phyloP scores from a whole-genome alignment of 1,140 invertebrate species.

The Rhagoletis zephyria region DNA sequence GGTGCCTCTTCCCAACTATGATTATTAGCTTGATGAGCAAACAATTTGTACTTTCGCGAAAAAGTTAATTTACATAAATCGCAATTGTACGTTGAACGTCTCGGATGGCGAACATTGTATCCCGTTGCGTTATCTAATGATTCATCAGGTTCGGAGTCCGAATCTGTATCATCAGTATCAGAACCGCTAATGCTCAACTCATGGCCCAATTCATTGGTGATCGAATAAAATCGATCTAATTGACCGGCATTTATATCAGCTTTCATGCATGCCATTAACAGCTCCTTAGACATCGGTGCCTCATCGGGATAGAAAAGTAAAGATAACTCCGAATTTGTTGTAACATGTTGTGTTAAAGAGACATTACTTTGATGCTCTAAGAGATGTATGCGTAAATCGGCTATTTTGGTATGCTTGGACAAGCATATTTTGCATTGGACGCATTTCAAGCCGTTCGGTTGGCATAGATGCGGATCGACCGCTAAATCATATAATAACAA shows the following conservation, averaged over 20 bases:
- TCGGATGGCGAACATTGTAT: background rate
- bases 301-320: slow-evolving; percentile 63
- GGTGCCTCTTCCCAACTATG: slow-evolving; percentile 62
- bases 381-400: slow-evolving; percentile 64
- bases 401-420: slow-evolving; percentile 64
- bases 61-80: slow-evolving; percentile 73
- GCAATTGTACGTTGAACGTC: slow-evolving; percentile 65
- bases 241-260: slow-evolving; percentile 58
- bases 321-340: slow-evolving; percentile 53
- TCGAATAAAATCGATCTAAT: slow-evolving; percentile 66
- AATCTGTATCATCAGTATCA: slow-evolving; percentile 65
- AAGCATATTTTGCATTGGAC: slow-evolving; percentile 70
- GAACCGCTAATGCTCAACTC: slow-evolving; percentile 67
- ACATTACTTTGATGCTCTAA: slow-evolving; percentile 59
- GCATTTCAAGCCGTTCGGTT: slow-evolving; percentile 66
- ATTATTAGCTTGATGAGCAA: slow-evolving; percentile 63
- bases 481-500: background rate
- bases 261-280: slow-evolving; percentile 61
- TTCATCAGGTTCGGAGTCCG: slow-evolving; percentile 55
- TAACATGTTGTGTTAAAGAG: slow-evolving; percentile 53
- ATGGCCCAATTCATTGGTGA: slow-evolving; percentile 66
- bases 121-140: background rate
- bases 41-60: slow-evolving; percentile 66
- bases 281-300: slow-evolving; percentile 48
- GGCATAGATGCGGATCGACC: slow-evolving; percentile 59